Evolutionary conservation across 2,113 vertebrate species (phyloP).

Genomic region (Poeciliopsis turrubarensis): DNA sequence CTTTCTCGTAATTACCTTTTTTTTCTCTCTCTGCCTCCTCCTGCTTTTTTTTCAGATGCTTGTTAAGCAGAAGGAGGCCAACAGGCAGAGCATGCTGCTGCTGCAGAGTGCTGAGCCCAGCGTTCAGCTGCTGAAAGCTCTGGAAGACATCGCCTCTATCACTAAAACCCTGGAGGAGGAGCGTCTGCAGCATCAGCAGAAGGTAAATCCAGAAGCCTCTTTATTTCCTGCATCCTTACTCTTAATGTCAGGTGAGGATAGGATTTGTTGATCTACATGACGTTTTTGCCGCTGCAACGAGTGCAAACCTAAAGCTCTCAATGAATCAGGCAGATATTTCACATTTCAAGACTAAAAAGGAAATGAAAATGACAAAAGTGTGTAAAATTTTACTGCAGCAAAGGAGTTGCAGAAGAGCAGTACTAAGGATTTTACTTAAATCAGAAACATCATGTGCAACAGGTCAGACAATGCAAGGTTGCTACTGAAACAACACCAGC

Average conservation of each 20-base stretch:
- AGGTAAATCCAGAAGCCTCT: conserved; percentile 54
- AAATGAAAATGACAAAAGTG: not conserved
- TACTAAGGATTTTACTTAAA: not conserved
- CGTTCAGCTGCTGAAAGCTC: conserved; percentile 80
- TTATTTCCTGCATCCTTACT: not conserved
- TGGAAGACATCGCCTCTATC: conserved; percentile 77
- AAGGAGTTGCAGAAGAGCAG: not conserved
- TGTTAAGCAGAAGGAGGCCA: conserved; percentile 85
- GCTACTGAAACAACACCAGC: not conserved
- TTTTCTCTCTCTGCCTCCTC: not conserved
- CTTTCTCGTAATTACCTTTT: no score
- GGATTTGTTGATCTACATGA: not conserved
- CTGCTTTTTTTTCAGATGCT: conserved; percentile 75
- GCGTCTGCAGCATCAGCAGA: conserved; percentile 78
- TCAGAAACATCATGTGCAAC: not conserved
- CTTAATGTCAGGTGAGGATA: not conserved
- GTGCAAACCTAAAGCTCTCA: no score
- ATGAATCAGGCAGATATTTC: not conserved
- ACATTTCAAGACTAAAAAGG: no score
- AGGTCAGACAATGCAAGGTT: not conserved
- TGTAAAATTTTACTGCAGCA: not conserved
- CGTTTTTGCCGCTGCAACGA: not conserved
- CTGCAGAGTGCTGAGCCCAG: conserved; percentile 81
- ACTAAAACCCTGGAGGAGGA: conserved; percentile 82
- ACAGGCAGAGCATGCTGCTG: conserved; percentile 82